phyloP scores from a whole-genome alignment of 2,888 invertebrate species.

The Cancer borealis region DNA sequence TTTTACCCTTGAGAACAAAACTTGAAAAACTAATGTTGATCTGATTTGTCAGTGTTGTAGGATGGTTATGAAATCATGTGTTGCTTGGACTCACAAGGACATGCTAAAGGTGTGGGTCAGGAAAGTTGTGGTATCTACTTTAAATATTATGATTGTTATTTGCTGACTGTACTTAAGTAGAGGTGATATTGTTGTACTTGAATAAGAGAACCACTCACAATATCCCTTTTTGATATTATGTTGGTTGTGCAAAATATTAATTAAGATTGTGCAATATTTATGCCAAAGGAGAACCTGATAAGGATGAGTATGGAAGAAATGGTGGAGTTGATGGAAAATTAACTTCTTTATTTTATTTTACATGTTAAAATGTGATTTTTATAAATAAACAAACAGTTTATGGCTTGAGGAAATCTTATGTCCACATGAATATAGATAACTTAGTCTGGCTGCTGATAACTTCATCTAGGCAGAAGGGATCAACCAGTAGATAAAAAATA shows the following conservation, averaged over 20 bases:
- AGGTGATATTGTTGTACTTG: not conserved
- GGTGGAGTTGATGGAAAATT: not conserved
- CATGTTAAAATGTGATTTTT: not conserved
- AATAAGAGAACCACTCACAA: not conserved
- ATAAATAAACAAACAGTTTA: not conserved
- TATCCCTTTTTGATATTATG: not conserved
- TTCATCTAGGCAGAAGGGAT: not conserved
- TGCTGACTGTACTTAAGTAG: not conserved
- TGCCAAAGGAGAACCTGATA: not conserved
- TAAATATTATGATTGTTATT: not conserved
- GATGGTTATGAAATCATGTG: too few species aligned
- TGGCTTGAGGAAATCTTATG: not conserved
- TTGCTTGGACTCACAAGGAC: not conserved
- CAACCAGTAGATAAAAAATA: too few species aligned
- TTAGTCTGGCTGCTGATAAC: not conserved
- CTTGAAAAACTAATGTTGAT: too few species aligned
- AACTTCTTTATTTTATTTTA: not conserved
- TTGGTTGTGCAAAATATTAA: not conserved
- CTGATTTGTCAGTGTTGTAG: too few species aligned
- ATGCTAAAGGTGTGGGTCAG: not conserved
- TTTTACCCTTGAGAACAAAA: too few species aligned
- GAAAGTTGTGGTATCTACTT: not conserved
- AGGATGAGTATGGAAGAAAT: not conserved
- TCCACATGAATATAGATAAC: not conserved
- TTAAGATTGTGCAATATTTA: not conserved